phyloP scores from a whole-genome alignment of 2,797 vertebrate species.

The Ctenosaura bakeri region DNA sequence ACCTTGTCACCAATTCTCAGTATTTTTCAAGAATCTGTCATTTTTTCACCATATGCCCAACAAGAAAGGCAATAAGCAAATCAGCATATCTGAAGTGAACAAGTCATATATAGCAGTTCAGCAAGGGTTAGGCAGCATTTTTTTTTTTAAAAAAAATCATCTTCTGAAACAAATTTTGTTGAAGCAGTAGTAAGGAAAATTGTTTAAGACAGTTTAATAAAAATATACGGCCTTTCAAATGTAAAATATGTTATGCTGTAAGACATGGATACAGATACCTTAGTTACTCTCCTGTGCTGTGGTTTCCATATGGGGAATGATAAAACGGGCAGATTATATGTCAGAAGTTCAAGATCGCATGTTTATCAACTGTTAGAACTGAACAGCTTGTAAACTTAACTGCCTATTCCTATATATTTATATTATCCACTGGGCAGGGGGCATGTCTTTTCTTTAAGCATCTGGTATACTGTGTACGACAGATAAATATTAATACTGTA shows the following conservation, averaged over 20 bases:
- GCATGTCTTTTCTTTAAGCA: background rate
- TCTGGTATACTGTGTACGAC: background rate
- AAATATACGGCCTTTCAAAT: conserved; percentile 32
- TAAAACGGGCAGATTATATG: conserved; percentile 25
- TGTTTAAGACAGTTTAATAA: conserved; percentile 21
- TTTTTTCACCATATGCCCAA: background rate
- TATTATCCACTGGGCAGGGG: background rate
- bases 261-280: conserved; percentile 13
- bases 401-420: conserved; percentile 8
- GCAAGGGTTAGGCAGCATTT: conserved; percentile 10
- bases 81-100: background rate
- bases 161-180: background rate
- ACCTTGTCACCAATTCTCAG: background rate
- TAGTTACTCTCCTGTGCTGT: background rate
- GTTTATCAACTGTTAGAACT: conserved; percentile 11
- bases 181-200: background rate
- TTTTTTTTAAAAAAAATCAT: background rate
- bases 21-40: background rate
- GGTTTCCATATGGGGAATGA: background rate
- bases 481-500: background rate
- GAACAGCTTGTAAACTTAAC: background rate
- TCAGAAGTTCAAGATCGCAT: background rate
- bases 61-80: background rate
- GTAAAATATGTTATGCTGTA: conserved; percentile 19
- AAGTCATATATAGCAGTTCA: background rate